phyloP scores from a whole-genome alignment of 1,140 invertebrate genomes.

The Pseudachorutes palmiensis region DNA sequence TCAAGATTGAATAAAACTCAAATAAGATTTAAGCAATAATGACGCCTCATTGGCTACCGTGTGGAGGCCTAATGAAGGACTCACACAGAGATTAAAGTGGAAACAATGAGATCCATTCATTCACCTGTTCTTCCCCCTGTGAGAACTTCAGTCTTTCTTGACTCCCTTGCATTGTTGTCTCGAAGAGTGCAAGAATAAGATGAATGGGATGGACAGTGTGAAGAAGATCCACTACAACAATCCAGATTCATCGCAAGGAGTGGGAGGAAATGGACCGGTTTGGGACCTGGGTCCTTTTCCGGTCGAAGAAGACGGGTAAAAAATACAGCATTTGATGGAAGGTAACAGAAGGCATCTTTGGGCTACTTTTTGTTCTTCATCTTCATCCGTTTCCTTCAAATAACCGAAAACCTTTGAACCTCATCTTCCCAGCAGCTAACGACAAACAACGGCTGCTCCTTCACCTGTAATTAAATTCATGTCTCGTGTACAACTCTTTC shows the following conservation, averaged over 20 bases:
- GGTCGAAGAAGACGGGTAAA: slow-evolving; percentile 24
- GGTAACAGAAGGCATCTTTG: slow-evolving; percentile 18
- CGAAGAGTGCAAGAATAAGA: not conserved
- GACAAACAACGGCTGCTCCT: too few species aligned
- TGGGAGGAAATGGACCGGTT: slow-evolving; percentile 35
- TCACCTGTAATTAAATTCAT: too few species aligned
- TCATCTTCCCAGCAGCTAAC: not conserved
- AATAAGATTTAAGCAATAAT: too few species aligned
- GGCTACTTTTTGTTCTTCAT: slow-evolving; percentile 21
- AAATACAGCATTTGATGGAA: slow-evolving; percentile 32
- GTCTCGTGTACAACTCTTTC: too few species aligned
- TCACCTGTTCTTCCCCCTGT: not conserved
- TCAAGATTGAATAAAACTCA: too few species aligned
- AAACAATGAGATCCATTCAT: too few species aligned
- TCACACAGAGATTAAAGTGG: too few species aligned
- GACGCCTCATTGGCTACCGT: too few species aligned
- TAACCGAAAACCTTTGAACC: too few species aligned
- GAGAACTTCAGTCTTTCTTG: slow-evolving; percentile 4
- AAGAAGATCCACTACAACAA: not conserved
- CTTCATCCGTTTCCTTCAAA: slow-evolving; percentile 20
- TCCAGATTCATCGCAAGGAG: slow-evolving; percentile 20
- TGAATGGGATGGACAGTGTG: slow-evolving; percentile 2
- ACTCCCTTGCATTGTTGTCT: slow-evolving; percentile 1
- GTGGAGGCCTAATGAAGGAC: too few species aligned
- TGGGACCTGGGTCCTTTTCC: slow-evolving; percentile 25